Evolutionary conservation across 2,888 invertebrate genomes (phyloP).

Genomic region (Trachelus iudaicus): DNA sequence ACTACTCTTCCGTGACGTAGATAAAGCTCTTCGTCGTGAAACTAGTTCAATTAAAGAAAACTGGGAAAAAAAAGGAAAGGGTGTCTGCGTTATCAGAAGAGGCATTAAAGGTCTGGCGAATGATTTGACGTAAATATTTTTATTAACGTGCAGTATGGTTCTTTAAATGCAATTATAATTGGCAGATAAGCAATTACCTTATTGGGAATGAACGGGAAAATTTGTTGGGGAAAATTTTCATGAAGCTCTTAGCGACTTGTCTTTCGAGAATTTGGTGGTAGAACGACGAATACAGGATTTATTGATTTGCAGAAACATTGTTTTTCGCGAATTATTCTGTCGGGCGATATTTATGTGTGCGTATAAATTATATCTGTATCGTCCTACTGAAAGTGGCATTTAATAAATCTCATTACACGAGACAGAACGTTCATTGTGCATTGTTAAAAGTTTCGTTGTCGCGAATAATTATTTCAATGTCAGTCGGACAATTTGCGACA

Average conservation of each 20-base stretch:
- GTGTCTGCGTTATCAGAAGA: neutral
- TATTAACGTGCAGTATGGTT: neutral
- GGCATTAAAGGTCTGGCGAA: neutral
- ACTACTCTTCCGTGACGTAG: slow-evolving; percentile 14
- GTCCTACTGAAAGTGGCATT: slow-evolving; percentile 18
- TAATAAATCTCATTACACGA: slow-evolving; percentile 55
- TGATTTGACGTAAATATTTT: neutral
- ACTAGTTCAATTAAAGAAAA: slow-evolving; percentile 7
- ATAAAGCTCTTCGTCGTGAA: neutral
- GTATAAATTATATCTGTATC: neutral
- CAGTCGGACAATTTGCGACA: slow-evolving; percentile 59
- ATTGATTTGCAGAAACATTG: neutral
- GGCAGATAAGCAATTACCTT: neutral
- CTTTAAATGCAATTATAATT: neutral
- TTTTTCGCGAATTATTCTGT: neutral
- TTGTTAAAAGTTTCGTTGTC: slow-evolving; percentile 55
- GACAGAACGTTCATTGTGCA: slow-evolving; percentile 50
- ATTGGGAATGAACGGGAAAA: neutral
- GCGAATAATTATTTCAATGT: slow-evolving; percentile 63
- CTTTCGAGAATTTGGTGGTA: neutral
- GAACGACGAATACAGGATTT: neutral
- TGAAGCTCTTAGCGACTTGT: neutral
- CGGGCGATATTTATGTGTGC: neutral
- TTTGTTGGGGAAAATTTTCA: neutral
- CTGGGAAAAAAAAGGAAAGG: neutral